These are phyloP conservation scores for Caenorhabditis plicata DNA, from an alignment of 2,888 invertebrate species.

Conservation along the genomic window DNA sequence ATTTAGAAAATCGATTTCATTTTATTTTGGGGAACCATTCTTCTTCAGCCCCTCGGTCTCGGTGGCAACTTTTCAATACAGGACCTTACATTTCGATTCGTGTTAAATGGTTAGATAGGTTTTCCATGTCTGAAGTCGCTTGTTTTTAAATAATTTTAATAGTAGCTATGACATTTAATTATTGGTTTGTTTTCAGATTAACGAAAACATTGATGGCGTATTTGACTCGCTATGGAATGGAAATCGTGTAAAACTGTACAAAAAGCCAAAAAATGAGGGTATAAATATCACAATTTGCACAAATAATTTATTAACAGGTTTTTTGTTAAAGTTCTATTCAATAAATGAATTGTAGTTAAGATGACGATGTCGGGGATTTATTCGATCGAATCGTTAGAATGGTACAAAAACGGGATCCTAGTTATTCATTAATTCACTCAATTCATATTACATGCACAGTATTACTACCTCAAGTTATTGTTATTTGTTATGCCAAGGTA, in stretches of 20 bases:
- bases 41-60: too few relatives aligned
- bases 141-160: too few relatives aligned
- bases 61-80: too few relatives aligned
- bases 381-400: conserved; percentile 8
- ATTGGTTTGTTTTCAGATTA: conserved; percentile 8
- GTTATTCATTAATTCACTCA: conserved; percentile 5
- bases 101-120: too few relatives aligned
- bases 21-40: too few relatives aligned
- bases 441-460: conserved; percentile 6
- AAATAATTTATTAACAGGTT: conserved; percentile 18
- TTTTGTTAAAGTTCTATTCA: too few relatives aligned
- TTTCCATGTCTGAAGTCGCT: too few relatives aligned
- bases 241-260: not conserved
- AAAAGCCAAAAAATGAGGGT: not conserved
- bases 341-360: conserved; percentile 6
- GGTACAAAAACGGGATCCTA: conserved; percentile 1
- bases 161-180: not conserved
- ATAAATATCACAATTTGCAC: conserved; percentile 7
- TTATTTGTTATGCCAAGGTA: conserved; percentile 8
- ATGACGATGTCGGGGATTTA: conserved; percentile 3
- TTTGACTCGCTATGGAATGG: conserved; percentile 10
- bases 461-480: conserved; percentile 14
- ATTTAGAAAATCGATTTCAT: too few relatives aligned
- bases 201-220: conserved; percentile 3
- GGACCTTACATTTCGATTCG: too few relatives aligned